Evolutionary conservation across 1,140 invertebrate species (phyloP).

Genomic region (Paracyclopina nana): DNA sequence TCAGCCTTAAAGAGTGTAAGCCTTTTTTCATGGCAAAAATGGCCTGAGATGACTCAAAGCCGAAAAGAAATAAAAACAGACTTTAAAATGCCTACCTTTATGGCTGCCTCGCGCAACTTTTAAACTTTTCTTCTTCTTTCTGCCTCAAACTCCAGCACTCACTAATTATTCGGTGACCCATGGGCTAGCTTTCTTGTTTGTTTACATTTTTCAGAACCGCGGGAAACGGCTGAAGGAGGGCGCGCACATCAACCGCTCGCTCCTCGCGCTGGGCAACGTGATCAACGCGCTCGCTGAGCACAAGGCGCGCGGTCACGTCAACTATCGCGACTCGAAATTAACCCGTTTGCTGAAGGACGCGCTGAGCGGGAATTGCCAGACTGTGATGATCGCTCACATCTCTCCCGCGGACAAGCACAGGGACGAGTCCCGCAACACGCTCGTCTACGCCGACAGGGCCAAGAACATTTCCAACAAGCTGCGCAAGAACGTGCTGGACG

Average conservation of each 20-base stretch:
- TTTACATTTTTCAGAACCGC: conserved; percentile 47
- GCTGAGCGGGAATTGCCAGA: conserved; percentile 64
- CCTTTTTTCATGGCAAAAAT: too few relatives aligned
- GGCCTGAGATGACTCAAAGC: too few relatives aligned
- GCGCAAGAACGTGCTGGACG: conserved; percentile 52
- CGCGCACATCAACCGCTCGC: conserved; percentile 78
- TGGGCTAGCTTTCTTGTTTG: too few relatives aligned
- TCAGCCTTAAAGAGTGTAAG: too few relatives aligned
- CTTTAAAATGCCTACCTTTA: too few relatives aligned
- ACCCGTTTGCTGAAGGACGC: conserved; percentile 54
- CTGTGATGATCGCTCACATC: conserved; percentile 92
- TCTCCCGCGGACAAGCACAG: conserved; percentile 50
- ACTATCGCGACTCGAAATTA: conserved; percentile 84
- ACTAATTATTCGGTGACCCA: too few relatives aligned
- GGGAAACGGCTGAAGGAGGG: conserved; percentile 80
- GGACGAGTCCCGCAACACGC: conserved; percentile 77
- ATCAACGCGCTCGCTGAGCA: conserved; percentile 70
- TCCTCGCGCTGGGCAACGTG: conserved; percentile 78
- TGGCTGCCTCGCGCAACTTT: too few relatives aligned
- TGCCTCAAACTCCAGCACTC: too few relatives aligned
- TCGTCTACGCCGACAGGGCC: conserved; percentile 79
- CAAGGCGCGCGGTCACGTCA: conserved; percentile 47
- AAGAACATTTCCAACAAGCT: conserved; percentile 56
- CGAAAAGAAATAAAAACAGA: too few relatives aligned
- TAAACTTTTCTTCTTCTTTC: too few relatives aligned